phyloP scores from a whole-genome alignment of 2,888 invertebrate genomes.

The Lepidochitona cinerea region DNA sequence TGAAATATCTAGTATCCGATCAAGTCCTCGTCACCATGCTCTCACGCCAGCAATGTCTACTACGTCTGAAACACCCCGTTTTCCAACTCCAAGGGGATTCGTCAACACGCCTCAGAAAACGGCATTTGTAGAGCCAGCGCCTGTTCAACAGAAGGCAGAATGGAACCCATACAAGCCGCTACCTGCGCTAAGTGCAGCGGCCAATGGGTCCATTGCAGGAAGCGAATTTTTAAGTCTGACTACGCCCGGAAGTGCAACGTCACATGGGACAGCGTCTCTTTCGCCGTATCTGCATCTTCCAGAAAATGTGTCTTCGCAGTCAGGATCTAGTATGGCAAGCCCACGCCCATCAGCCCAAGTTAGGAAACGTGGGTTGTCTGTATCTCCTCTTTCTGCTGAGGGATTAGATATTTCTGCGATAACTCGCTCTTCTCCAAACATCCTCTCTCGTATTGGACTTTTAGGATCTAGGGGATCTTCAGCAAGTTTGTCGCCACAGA shows the following conservation, averaged over 20 bases:
- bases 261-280: conserved; percentile 50
- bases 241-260: conserved; percentile 43
- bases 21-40: conserved; percentile 35
- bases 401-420: conserved; percentile 69
- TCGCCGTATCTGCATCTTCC: conserved; percentile 56
- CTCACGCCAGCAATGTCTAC: conserved; percentile 43
- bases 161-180: conserved; percentile 59
- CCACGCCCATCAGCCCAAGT: conserved; percentile 64
- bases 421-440: conserved; percentile 71
- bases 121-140: conserved; percentile 56
- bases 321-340: conserved; percentile 57
- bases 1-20: conserved; percentile 59
- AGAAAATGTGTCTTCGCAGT: conserved; percentile 57
- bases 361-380: conserved; percentile 63
- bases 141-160: conserved; percentile 40
- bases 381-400: conserved; percentile 63
- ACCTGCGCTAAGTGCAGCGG: conserved; percentile 40
- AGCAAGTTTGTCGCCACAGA: conserved; percentile 57
- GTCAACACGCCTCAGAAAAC: conserved; percentile 43
- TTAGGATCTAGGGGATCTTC: conserved; percentile 55
- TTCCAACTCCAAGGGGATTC: conserved; percentile 37
- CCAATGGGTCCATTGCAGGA: conserved; percentile 5
- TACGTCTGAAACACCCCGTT: conserved; percentile 40
- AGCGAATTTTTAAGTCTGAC: conserved; percentile 8
- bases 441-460: conserved; percentile 55